Evolutionary conservation across 2,797 vertebrate species (phyloP), one percentile per base, ranked within the genome.

Genomic region (Cynodonichthys magdalenae): DNA sequence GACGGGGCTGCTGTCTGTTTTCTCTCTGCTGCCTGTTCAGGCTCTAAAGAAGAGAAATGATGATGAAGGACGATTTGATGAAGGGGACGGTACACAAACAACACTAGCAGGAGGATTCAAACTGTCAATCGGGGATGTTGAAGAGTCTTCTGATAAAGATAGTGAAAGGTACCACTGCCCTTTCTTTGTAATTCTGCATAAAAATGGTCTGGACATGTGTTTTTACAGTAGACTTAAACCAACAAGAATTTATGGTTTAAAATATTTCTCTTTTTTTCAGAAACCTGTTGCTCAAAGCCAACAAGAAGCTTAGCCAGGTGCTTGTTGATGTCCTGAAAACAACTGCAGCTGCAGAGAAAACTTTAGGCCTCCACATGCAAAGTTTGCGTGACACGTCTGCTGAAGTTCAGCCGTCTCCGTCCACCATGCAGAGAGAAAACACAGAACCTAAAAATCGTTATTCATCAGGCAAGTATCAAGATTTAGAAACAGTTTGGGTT

Each of bases 311-410:
- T 15, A 69, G 95, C 58, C 95, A 95, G 87, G 95, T 96, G 61
- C 86, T 99, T 58, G 81, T 93, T 51, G 96, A 98, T 20, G 93
- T 99, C 46, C 92, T 96, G 69, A 97, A 97, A 88, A 98, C 95
- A 6, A 97, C 96, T 0, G 92, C 92, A 12, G 95, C 96, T 15
- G 93, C 94, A 1, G 98, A 99, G 86, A 95, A 98, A 86, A 98
- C 96, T 17, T 95, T 99, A 64, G 94, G 94, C 28, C 88, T 87
- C 15, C 95, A 98, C 76, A 93, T 97, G 75, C 90, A 96, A 59
- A 94, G 92, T 9, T 83, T 96, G 36, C 82, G 93, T 47, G 93
- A 94, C 48, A 82, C 89, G 14, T 86, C 93, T 69, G 82, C 84
- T 31, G 92, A 83, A 51, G 66, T 54, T 56, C 91, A 88, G 34